A percentile compares a stretch with the other conserved stretches of the same genome.
These are phyloP conservation scores for Pseudomugil gertrudae DNA, from an alignment of 2,797 vertebrate genomes.

Conservation along the genomic window DNA sequence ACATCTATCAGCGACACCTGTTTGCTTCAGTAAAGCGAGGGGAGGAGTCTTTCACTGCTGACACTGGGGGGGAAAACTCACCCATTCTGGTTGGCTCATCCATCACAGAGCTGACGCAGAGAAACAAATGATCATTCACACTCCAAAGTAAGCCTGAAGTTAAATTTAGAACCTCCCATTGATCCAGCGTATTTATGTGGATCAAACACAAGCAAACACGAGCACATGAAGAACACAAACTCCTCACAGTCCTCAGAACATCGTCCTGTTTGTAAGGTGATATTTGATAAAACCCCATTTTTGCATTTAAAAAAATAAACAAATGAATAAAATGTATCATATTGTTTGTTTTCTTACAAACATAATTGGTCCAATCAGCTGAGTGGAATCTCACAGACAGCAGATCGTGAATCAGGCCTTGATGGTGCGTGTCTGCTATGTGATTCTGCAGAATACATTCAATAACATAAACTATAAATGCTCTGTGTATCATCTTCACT, in stretches of 20 bases:
- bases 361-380: constrained; percentile 3
- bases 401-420: not conserved
- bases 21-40: not conserved
- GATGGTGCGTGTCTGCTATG: not conserved
- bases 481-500: not conserved
- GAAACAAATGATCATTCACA: not conserved
- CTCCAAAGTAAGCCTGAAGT: not conserved
- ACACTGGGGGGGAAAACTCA: not conserved
- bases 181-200: not conserved
- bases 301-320: too few species aligned
- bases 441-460: not conserved
- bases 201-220: not conserved
- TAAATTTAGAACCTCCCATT: not conserved
- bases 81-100: not conserved
- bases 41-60: not conserved
- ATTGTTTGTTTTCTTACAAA: not conserved
- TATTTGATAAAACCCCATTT: not conserved
- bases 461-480: not conserved
- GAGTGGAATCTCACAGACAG: not conserved
- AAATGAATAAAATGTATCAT: not conserved
- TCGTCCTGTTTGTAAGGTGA: not conserved
- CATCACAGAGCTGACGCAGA: not conserved
- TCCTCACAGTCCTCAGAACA: not conserved
- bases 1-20: not conserved
- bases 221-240: not conserved